Evolutionary conservation across 1,140 invertebrate genomes (phyloP), one percentile per base, ranked within the genome.

Genomic region (Rhopalosiphum maidis): DNA sequence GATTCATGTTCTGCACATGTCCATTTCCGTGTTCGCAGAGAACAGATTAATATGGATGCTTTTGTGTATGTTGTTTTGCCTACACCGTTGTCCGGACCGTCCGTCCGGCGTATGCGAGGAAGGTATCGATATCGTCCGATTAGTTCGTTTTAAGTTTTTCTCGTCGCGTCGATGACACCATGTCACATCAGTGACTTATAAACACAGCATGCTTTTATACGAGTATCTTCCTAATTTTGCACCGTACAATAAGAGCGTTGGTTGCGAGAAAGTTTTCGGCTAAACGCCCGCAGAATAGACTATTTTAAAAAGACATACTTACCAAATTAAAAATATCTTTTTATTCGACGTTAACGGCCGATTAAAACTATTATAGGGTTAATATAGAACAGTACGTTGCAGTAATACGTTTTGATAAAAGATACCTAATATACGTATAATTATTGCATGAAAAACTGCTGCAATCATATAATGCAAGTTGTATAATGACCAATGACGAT

Each of bases 21-120:
- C 48, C 15, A 35, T 77, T 77, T 77, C 60, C 60, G 60, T 77
- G 60, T 18, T n/a, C 60, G 6, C 4, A 6, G 30, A 77, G n/a
- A 77, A 77, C 60, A 77, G 60, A 77, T 77, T 77, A 77, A 77
- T 30, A 77, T 35, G 60, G 60, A 77, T 77, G 60, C 60, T 77
- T 77, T 77, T 4, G 30, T n/a, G 60, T 77, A n/a, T 18, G 30
- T 77, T 77, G 30, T 77, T 77, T 77, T 77, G 60, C 60, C 60
- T 77, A 77, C 3, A n/a, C 30, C 30, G 30, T 77, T 68, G 30
- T 15, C 3, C 2, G 11, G 30, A 0, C 5, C 48, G 48, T 54
- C 54, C 54, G 22, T 54, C 60, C 30, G 11, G 30, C 4, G 11
- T 5, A 15, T 15, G 15, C 30, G 30, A 77, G 60, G 15, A n/a